phyloP scores from a whole-genome alignment of 1,140 invertebrate species.

The Brachionus sp. region DNA sequence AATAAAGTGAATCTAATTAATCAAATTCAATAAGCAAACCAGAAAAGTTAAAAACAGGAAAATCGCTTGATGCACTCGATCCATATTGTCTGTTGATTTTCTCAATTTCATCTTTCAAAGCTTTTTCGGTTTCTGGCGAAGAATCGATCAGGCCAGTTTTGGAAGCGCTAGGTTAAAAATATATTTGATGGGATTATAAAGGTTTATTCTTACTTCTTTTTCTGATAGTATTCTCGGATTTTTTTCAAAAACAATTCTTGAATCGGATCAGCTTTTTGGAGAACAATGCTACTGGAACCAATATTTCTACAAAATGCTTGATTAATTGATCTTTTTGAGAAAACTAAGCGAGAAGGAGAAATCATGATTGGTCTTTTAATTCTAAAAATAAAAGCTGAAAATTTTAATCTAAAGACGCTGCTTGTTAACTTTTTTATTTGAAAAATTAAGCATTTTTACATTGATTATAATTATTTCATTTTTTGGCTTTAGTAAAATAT shows the following conservation, averaged over 20 bases:
- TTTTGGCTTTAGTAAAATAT: neutral
- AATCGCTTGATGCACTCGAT: conserved; percentile 24
- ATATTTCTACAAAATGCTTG: neutral
- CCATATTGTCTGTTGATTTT: conserved; percentile 39
- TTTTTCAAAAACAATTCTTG: conserved; percentile 41
- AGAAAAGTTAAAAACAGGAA: conserved; percentile 34
- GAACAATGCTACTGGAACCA: neutral
- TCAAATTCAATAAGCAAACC: neutral
- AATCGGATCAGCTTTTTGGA: conserved; percentile 39
- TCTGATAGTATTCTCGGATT: conserved; percentile 35
- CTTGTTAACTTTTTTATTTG: neutral
- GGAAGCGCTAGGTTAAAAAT: neutral
- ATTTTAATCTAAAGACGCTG: neutral
- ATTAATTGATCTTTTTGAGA: neutral
- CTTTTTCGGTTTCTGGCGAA: conserved; percentile 39
- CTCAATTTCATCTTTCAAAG: conserved; percentile 35
- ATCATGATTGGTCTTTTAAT: conserved; percentile 9
- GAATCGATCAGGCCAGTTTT: conserved; percentile 44
- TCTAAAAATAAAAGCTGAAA: neutral
- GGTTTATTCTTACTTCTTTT: neutral
- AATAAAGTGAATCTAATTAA: neutral
- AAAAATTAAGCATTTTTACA: conserved; percentile 14
- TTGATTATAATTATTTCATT: neutral
- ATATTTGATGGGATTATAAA: neutral
- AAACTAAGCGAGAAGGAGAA: neutral